Conservation (phyloP, 2,888 invertebrate species). For the Noctua janthe region DNA sequence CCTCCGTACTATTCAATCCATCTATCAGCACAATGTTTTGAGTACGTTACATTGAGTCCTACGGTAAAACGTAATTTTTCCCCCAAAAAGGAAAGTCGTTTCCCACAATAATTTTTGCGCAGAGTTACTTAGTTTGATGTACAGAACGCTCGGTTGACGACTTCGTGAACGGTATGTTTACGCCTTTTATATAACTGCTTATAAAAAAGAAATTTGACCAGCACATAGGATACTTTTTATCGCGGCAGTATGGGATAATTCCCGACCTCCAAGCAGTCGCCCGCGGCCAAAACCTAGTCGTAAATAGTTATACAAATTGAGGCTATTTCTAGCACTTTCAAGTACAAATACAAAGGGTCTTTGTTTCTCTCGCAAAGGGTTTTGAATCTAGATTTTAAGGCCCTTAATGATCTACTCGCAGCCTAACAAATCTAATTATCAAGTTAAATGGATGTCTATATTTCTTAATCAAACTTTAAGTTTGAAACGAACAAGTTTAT, state of each 20-base stretch:
- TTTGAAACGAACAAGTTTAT: slow-evolving; percentile 14
- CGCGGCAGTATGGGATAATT: background rate
- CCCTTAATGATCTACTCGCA: slow-evolving; percentile 17
- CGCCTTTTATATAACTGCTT: no score
- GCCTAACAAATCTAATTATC: slow-evolving; percentile 28
- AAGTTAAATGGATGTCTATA: slow-evolving; percentile 27
- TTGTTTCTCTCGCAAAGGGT: slow-evolving; percentile 24
- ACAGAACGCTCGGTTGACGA: no score
- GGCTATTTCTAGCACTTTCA: background rate
- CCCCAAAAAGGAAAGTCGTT: no score
- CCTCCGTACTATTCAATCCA: no score
- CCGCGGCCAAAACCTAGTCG: background rate
- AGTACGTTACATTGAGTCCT: no score
- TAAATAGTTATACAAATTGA: background rate
- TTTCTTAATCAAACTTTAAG: slow-evolving; percentile 16
- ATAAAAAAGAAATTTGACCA: no score
- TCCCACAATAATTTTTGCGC: no score
- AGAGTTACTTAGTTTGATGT: no score
- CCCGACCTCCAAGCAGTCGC: background rate
- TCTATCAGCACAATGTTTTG: no score
- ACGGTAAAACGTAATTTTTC: no score
- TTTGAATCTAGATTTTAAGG: slow-evolving; percentile 22
- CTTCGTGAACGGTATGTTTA: no score
- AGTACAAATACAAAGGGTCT: slow-evolving; percentile 16
- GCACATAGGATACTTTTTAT: background rate